Evolutionary conservation across 2,113 vertebrate species (phyloP).

Genomic region (Hippocampus comes): DNA sequence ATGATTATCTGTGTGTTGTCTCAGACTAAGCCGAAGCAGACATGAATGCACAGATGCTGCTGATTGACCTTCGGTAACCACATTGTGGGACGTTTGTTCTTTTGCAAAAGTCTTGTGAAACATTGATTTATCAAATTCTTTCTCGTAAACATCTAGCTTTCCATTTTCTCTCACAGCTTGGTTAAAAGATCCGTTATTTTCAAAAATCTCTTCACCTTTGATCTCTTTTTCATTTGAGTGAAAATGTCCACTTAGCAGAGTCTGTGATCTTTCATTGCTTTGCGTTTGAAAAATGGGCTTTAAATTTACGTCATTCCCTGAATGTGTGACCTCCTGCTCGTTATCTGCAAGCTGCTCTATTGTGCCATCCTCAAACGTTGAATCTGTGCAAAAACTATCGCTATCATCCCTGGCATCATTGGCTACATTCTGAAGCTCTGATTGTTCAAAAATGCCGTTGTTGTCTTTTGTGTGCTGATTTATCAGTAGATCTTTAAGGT

Average conservation of each 20-base stretch:
- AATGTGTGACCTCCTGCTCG: conserved; percentile 6
- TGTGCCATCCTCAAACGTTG: conserved; percentile 28
- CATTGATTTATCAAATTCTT: background rate
- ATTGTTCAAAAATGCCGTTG: conserved; percentile 10
- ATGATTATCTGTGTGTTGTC: conserved; percentile 32
- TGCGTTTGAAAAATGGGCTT: background rate
- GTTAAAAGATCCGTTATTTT: background rate
- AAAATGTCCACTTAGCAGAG: background rate
- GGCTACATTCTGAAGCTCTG: conserved; percentile 9
- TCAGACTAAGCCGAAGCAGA: conserved; percentile 60
- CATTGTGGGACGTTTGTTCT: conserved; percentile 8
- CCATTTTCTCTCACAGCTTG: conserved; percentile 2
- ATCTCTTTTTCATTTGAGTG: background rate
- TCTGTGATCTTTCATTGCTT: background rate
- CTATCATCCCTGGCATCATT: background rate
- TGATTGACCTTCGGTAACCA: conserved; percentile 5
- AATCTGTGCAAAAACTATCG: conserved; percentile 46
- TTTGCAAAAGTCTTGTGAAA: background rate
- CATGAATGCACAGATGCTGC: conserved; percentile 2
- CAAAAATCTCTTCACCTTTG: background rate
- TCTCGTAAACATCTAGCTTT: background rate
- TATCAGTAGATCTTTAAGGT: background rate
- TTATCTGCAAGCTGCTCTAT: background rate
- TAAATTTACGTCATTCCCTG: background rate
- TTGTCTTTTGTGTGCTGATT: conserved; percentile 7